Conservation (phyloP, 2,113 vertebrate genomes). For the Nerophis lumbriciformis region DNA sequence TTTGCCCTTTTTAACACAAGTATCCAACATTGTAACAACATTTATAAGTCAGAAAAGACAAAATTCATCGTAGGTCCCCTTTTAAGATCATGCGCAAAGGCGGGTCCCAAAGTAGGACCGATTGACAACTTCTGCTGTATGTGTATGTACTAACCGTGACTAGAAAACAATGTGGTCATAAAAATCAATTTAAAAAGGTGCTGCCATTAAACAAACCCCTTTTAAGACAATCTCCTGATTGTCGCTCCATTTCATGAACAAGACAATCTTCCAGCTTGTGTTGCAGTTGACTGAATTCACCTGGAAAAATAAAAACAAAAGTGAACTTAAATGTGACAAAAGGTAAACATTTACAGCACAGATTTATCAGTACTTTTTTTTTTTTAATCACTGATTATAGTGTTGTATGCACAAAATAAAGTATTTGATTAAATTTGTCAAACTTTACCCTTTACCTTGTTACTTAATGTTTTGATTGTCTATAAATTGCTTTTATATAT, state of each 20-base stretch:
- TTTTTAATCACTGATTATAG: no score
- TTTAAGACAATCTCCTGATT: conserved; percentile 95
- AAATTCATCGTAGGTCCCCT: not conserved
- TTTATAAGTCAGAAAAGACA: no score
- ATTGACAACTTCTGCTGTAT: not conserved
- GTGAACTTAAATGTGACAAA: conserved; percentile 1
- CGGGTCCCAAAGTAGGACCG: not conserved
- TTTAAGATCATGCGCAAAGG: no score
- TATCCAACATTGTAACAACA: no score
- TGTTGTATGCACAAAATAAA: no score
- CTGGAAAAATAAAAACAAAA: conserved; percentile 59
- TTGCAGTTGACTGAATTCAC: conserved; percentile 98
- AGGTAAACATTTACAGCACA: not conserved
- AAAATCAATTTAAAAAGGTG: not conserved
- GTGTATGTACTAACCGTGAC: not conserved
- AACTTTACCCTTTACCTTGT: not conserved
- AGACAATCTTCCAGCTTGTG: conserved; percentile 98
- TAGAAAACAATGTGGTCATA: not conserved
- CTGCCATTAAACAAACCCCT: conserved; percentile 74
- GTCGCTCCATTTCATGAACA: conserved; percentile 99
- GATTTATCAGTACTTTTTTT: no score
- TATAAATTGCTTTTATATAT: not conserved
- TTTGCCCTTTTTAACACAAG: no score
- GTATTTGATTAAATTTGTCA: not conserved
- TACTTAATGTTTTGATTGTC: not conserved